Base-by-base conservation (phyloP, 2,888 invertebrate genomes). In the Heteromurus nitidus region DNA sequence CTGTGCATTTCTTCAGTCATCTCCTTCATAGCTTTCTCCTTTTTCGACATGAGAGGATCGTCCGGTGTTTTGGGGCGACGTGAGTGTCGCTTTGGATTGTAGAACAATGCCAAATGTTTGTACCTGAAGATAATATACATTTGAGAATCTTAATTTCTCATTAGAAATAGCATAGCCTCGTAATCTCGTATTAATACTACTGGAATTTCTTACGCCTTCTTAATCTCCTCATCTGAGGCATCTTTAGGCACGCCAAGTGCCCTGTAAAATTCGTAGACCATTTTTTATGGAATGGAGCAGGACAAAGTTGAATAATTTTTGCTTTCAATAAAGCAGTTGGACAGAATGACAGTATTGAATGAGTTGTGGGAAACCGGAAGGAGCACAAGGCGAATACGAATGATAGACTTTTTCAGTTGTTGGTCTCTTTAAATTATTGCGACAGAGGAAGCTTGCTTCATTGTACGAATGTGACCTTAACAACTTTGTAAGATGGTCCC, bases 221-320 rank as follows among this genome's bases (percentile, higher is more conserved):
- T 93, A n/a, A 96, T 92, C 86, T 95, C 93, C 55, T 91, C 89
- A 87, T 93, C 92, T 60, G 90, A 91, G 85, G 93, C 92, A 82
- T 91, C 91, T 68, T 92, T 92, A 75, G 92, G 92, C 60, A 95
- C 90, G 72, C 93, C 93, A 53, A 96, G 89, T 84, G 95, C 92
- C 2, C 93, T 93, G 88, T 95, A 96, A 89, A 95, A 96, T 89
- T 96, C 94, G 82, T 94, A 91, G 44, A 93, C 93, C 92, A 93
- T 93, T 85, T 87, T 89, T 2, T n/a, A n/a, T n/a, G n/a, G n/a
- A n/a, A n/a, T n/a, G n/a, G n/a, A n/a, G n/a, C n/a, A n/a, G n/a
- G n/a, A n/a, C n/a, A n/a, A n/a, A n/a, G n/a, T n/a, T n/a, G n/a
- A n/a, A n/a, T n/a, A n/a, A n/a, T n/a, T n/a, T n/a, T n/a, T n/a